These are phyloP conservation scores for Habropoda laboriosa DNA, from an alignment of 1,140 invertebrate species.

Conservation along the genomic window DNA sequence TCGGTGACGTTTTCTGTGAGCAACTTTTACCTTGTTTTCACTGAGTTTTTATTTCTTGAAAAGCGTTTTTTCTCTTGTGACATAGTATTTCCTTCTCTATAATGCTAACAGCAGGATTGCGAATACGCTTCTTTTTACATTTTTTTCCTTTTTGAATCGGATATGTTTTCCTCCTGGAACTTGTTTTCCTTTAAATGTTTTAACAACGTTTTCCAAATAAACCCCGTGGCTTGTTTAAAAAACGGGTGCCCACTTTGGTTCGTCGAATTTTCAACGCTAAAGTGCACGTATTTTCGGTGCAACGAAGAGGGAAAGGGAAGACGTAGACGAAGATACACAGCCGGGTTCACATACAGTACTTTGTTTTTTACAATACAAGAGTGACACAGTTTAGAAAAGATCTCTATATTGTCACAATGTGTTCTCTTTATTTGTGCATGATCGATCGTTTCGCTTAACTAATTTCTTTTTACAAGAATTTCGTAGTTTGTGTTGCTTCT, in stretches of 20 bases:
- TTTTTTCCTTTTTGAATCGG: not conserved
- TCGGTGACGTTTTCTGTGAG: constrained; percentile 48
- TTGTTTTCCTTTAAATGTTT: not conserved
- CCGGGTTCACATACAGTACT: constrained; percentile 57
- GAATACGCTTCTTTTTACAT: not conserved
- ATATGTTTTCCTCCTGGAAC: constrained; percentile 34
- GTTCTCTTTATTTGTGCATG: not conserved
- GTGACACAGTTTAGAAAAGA: constrained; percentile 20
- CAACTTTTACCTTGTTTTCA: constrained; percentile 22
- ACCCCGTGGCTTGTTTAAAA: not conserved
- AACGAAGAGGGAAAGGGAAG: constrained; percentile 52
- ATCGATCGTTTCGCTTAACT: not conserved
- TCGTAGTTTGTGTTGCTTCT: not conserved
- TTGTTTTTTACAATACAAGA: constrained; percentile 38
- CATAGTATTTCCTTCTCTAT: not conserved
- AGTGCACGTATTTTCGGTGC: constrained; percentile 54
- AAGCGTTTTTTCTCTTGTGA: not conserved
- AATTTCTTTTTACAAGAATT: not conserved
- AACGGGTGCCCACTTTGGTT: constrained; percentile 9
- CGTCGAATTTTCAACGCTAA: constrained; percentile 6
- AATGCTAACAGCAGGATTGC: constrained; percentile 2
- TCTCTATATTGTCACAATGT: constrained; percentile 41
- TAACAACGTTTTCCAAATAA: constrained; percentile 1
- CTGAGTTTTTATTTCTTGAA: not conserved
- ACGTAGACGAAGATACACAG: constrained; percentile 61